Conservation (phyloP, 2,113 vertebrate genomes). For the Chlorodrepanis virens region DNA sequence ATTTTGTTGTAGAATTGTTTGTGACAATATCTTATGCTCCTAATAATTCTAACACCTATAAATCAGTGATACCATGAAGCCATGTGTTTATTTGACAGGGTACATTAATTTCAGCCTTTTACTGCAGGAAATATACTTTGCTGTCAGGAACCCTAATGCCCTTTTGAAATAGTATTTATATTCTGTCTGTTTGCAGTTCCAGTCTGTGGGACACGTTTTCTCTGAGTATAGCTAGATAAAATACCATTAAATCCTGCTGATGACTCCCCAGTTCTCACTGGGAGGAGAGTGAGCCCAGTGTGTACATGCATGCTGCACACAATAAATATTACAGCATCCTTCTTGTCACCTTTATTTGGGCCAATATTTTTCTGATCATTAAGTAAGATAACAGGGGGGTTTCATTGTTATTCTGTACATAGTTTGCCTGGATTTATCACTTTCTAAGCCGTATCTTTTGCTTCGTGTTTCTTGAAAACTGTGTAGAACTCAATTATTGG, state of each 20-base stretch:
- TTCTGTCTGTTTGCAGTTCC: not conserved
- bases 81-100: slow-evolving; percentile 31
- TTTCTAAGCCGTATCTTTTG: not conserved
- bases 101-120: slow-evolving; percentile 46
- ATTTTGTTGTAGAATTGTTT: slow-evolving; percentile 7
- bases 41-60: not conserved
- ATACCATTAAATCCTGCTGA: not conserved
- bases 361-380: not conserved
- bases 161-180: slow-evolving; percentile 41
- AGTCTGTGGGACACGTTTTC: not conserved
- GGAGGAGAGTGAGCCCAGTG: not conserved
- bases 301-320: not conserved
- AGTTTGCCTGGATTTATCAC: not conserved
- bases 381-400: not conserved
- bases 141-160: slow-evolving; percentile 1
- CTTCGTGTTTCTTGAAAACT: not conserved
- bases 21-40: not conserved
- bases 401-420: not conserved
- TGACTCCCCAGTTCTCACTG: not conserved
- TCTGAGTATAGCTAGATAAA: not conserved
- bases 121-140: slow-evolving; percentile 21
- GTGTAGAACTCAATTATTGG: not conserved
- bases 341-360: not conserved
- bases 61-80: not conserved
- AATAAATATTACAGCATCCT: not conserved